Evolutionary conservation across 1,140 invertebrate species (phyloP), one percentile per base, ranked within the genome.

Genomic region (Megathymus violae): DNA sequence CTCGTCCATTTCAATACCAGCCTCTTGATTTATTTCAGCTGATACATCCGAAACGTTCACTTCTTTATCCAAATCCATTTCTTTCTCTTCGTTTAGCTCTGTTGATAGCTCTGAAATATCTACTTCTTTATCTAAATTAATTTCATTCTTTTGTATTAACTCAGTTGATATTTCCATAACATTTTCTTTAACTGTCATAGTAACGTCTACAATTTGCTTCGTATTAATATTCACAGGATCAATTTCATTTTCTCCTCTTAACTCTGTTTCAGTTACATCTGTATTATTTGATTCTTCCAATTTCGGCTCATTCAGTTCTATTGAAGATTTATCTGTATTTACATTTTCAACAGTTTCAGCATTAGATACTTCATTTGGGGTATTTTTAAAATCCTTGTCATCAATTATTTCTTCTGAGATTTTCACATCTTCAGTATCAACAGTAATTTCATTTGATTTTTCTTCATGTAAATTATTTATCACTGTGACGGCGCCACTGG

Each of bases 381-480:
- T 46, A 31, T 46, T 11, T 16, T 13, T 22, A 11, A 13, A 36
- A 36, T 38, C 17, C 11, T 13, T 48, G 22, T 48, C 13, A 56
- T 16, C 27, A 5, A 11, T 7, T 7, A 36, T 4, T 36, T 36
- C n/a, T 13, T 44, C 14, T 13, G 9, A 13, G 9, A 13, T 38
- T 43, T 58, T 16, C 7, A 25, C 14, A 27, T n/a, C n/a, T 22
- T 52, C 38, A 0, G 43, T 25, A 27, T 52, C 31, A 16, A 41
- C 11, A 43, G 13, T 47, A 13, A 36, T 15, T 3, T 51, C 4
- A 11, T 41, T 54, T 25, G 19, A 36, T 6, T 41, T 38, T 14
- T 58, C 44, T 27, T 11, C 7, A 36, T 60, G 46, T 38, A 44
- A 22, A 5, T 47, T 60, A 36, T 34, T 59, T 14, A 4, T 36